Evolutionary conservation across 2,888 invertebrate species (phyloP).

Genomic region (Cryptophagus acutangulus): DNA sequence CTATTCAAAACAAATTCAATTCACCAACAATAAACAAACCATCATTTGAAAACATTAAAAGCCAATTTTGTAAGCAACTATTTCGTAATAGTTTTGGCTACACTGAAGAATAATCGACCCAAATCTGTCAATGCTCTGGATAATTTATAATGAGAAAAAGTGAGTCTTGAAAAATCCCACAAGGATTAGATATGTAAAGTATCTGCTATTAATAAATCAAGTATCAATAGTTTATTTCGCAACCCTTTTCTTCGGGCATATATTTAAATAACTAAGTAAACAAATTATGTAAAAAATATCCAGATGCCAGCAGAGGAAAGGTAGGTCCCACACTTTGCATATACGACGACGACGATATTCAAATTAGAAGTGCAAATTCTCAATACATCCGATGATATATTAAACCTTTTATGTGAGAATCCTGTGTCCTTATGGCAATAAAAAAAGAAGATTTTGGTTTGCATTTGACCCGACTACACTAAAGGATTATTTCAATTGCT

Average conservation of each 20-base stretch:
- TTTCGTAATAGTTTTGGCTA: too few relatives aligned
- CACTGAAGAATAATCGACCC: too few relatives aligned
- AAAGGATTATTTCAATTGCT: conserved; percentile 5
- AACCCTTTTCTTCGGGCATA: conserved; percentile 25
- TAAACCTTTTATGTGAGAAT: conserved; percentile 3
- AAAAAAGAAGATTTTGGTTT: conserved; percentile 5
- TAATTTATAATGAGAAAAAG: too few relatives aligned
- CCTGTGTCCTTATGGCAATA: conserved; percentile 3
- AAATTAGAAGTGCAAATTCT: conserved; percentile 2
- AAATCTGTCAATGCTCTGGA: too few relatives aligned
- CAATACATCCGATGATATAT: conserved; percentile 5
- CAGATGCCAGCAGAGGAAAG: conserved; percentile 14
- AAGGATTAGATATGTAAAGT: conserved; percentile 26
- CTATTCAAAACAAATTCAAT: too few relatives aligned
- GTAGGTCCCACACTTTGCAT: conserved; percentile 5
- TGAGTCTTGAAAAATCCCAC: conserved; percentile 15
- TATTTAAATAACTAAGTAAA: conserved; percentile 41
- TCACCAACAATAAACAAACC: too few relatives aligned
- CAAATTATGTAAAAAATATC: conserved; percentile 25
- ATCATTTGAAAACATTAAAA: too few relatives aligned
- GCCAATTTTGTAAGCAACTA: too few relatives aligned
- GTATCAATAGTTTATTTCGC: conserved; percentile 19
- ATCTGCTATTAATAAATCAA: conserved; percentile 22
- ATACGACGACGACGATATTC: background rate
- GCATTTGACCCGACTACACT: conserved; percentile 1